Percentiles rank a stretch among this genome's conserved stretches.
phyloP scores from a whole-genome alignment of 2,797 vertebrate genomes.

The Cercopithecus petaurista region DNA sequence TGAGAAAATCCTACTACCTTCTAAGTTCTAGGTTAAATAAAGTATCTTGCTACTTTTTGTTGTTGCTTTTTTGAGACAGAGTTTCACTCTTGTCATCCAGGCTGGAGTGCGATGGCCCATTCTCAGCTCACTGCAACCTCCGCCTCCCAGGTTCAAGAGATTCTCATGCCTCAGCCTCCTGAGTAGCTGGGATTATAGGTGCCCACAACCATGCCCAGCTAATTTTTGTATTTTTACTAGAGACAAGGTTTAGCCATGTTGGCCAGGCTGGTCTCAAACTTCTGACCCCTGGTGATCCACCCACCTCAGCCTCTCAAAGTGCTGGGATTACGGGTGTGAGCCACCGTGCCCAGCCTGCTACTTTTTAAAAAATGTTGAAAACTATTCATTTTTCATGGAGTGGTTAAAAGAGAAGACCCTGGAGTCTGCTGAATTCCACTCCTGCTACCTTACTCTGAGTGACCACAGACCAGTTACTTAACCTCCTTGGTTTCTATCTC shows the following conservation, averaged over 20 bases:
- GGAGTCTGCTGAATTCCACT: neutral
- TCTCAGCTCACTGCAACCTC: neutral
- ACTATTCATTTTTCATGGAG: neutral
- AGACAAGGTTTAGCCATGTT: neutral
- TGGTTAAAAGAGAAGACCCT: neutral
- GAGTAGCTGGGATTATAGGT: neutral
- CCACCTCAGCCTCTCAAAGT: neutral
- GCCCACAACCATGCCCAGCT: neutral
- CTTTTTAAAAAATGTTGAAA: neutral
- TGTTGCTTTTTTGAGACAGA: neutral
- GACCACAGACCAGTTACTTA: neutral
- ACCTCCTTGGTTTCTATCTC: neutral
- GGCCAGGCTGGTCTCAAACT: neutral
- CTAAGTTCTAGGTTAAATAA: neutral
- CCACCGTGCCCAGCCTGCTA: neutral
- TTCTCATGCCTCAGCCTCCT: neutral
- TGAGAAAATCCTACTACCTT: neutral
- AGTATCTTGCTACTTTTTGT: neutral
- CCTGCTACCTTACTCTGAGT: neutral
- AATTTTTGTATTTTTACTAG: neutral
- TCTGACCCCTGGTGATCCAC: neutral
- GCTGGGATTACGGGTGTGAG: neutral
- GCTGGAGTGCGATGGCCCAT: neutral
- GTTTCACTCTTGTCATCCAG: neutral
- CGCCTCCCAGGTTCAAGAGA: neutral